These are phyloP conservation scores for Plecotus auritus DNA, from an alignment of 2,113 vertebrate species.

Conservation along the genomic window DNA sequence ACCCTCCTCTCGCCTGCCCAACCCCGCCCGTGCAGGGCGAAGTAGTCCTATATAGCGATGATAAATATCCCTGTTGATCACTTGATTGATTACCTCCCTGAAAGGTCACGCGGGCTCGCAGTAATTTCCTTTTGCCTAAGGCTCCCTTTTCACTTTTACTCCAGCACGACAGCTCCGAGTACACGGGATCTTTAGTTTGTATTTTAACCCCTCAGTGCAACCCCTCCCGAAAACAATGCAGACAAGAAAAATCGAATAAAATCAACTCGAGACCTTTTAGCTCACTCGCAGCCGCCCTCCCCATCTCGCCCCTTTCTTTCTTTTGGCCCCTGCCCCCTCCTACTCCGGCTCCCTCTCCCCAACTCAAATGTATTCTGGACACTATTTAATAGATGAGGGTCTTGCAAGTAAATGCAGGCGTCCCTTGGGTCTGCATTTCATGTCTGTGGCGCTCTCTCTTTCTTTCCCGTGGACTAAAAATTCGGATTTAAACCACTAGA, in stretches of 20 bases:
- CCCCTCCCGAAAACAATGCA: constrained; percentile 82
- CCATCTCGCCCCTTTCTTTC: constrained; percentile 24
- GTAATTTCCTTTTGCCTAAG: constrained; percentile 99
- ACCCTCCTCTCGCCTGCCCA: not conserved
- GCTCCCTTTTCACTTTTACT: constrained; percentile 98
- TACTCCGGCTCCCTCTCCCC: not conserved
- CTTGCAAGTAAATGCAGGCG: constrained; percentile 69
- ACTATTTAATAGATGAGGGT: constrained; percentile 72
- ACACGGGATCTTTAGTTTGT: constrained; percentile 89
- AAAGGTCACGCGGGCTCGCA: constrained; percentile 96
- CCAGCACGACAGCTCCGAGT: constrained; percentile 88
- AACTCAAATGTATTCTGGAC: constrained; percentile 72
- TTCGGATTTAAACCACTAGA: constrained; percentile 88
- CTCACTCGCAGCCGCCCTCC: constrained; percentile 31
- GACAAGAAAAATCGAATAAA: constrained; percentile 77
- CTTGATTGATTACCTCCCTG: constrained; percentile 99
- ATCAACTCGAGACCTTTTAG: constrained; percentile 75
- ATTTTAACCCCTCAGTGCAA: constrained; percentile 91
- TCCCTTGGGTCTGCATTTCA: constrained; percentile 74
- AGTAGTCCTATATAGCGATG: constrained; percentile 90
- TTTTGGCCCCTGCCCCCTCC: constrained; percentile 41
- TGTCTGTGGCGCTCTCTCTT: constrained; percentile 71
- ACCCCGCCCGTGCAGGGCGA: constrained; percentile 75
- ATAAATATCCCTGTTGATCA: constrained; percentile 99
- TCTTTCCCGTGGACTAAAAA: constrained; percentile 83